phyloP scores from a whole-genome alignment of 2,888 invertebrate genomes.

The Rhaphigaster nebulosa region DNA sequence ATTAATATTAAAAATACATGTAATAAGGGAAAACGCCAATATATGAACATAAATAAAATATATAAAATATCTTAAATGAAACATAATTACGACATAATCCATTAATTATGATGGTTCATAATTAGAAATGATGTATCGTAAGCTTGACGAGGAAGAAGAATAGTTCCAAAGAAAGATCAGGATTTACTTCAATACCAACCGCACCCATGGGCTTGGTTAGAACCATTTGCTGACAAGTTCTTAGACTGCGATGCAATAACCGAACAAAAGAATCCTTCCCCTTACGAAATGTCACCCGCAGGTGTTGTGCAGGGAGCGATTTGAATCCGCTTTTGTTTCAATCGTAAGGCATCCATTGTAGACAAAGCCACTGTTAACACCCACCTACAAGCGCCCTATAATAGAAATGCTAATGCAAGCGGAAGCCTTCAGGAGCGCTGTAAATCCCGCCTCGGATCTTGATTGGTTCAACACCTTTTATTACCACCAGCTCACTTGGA shows the following conservation, averaged over 20 bases:
- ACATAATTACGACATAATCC: too few relatives aligned
- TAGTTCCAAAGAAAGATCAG: neutral
- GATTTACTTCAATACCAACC: neutral
- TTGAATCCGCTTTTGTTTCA: conserved; percentile 32
- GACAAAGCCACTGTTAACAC: neutral
- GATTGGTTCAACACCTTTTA: neutral
- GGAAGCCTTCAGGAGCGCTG: conserved; percentile 2
- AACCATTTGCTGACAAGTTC: neutral
- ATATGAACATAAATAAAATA: too few relatives aligned
- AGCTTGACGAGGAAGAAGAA: neutral
- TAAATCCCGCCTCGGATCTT: neutral
- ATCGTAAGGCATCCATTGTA: neutral
- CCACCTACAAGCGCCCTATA: neutral
- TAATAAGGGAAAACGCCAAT: too few relatives aligned
- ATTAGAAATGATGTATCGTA: neutral
- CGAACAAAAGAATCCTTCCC: conserved; percentile 11
- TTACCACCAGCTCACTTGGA: neutral
- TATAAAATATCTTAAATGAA: too few relatives aligned
- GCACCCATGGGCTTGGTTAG: conserved; percentile 8
- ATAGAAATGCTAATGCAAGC: conserved; percentile 35
- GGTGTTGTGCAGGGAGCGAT: conserved; percentile 15
- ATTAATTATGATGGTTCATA: neutral
- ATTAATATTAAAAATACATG: too few relatives aligned
- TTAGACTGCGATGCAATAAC: neutral
- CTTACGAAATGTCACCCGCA: neutral